These are phyloP conservation scores for Oxycera nigricornis DNA, from an alignment of 2,888 invertebrate genomes.

Conservation along the genomic window DNA sequence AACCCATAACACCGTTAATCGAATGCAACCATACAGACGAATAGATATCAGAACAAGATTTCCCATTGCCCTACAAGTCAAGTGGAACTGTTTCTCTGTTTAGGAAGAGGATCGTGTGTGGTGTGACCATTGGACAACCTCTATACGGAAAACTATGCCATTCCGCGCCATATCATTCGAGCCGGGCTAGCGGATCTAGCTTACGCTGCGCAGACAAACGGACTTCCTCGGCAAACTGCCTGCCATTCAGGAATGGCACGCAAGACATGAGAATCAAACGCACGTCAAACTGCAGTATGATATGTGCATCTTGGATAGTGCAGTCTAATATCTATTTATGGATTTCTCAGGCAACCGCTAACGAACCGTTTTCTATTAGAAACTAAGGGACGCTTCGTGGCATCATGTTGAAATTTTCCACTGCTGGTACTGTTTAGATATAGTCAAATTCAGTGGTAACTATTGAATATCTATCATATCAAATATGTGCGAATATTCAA, in stretches of 20 bases:
- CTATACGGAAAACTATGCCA: background rate
- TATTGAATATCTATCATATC: background rate
- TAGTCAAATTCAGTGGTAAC: background rate
- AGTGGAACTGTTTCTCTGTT: slow-evolving; percentile 28
- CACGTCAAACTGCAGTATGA: background rate
- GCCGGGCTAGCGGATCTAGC: slow-evolving; percentile 20
- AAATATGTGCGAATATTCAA: background rate
- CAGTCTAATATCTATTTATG: slow-evolving; percentile 33
- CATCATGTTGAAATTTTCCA: background rate
- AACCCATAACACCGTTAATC: slow-evolving; percentile 27
- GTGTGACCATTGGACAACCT: background rate
- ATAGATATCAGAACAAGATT: slow-evolving; percentile 23
- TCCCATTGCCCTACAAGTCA: slow-evolving; percentile 39
- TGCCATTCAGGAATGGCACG: background rate
- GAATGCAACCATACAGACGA: background rate
- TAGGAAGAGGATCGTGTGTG: background rate
- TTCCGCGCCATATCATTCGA: slow-evolving; percentile 11
- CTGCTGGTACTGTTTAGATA: background rate
- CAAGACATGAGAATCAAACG: slow-evolving; percentile 15
- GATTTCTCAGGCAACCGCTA: background rate
- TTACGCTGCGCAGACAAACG: background rate
- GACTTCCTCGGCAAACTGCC: slow-evolving; percentile 8
- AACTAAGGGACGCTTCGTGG: background rate
- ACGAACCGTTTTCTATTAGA: background rate
- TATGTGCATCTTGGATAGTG: slow-evolving; percentile 20